Conservation (phyloP, 2,113 vertebrate genomes). For the Oncorhynchus nerka region DNA sequence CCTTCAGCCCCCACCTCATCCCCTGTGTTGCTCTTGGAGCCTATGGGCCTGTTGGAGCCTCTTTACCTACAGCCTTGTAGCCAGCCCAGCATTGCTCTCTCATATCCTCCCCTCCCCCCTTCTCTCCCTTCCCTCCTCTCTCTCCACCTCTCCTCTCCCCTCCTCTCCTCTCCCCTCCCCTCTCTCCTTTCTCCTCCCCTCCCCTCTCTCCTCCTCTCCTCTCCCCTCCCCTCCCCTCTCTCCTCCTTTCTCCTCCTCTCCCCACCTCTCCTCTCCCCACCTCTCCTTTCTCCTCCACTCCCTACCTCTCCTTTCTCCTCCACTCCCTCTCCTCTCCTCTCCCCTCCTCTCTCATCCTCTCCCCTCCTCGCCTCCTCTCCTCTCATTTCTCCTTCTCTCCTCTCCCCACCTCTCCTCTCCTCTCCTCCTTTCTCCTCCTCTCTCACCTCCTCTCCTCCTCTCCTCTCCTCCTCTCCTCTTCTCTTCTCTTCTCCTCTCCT, state of each 20-base stretch:
- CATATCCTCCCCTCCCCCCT: slow-evolving; percentile 27
- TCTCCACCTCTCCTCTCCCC: neutral
- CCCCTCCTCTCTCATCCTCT: fast-evolving
- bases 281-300: fast-evolving
- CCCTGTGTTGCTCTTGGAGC: slow-evolving; percentile 62
- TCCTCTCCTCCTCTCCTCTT: neutral
- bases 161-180: neutral
- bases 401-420: too few relatives aligned
- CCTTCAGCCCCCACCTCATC: neutral
- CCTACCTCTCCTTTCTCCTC: neutral
- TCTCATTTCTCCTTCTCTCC: too few relatives aligned
- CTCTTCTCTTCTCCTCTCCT: too few relatives aligned
- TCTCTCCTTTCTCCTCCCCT: too few relatives aligned
- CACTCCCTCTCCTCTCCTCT: neutral
- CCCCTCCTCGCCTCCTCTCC: too few relatives aligned
- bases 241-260: neutral
- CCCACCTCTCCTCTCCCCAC: neutral
- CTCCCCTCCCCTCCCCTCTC: fast-evolving
- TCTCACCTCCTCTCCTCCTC: slow-evolving; percentile 12
- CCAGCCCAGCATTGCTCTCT: slow-evolving; percentile 18
- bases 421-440: slow-evolving; percentile 9
- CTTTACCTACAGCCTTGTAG: neutral
- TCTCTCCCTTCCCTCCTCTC: slow-evolving; percentile 11
- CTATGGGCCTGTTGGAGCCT: neutral
- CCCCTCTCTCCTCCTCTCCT: too few relatives aligned